These are phyloP conservation scores for Hippocampus barbouri DNA, from an alignment of 2,113 vertebrate species.

Conservation along the genomic window DNA sequence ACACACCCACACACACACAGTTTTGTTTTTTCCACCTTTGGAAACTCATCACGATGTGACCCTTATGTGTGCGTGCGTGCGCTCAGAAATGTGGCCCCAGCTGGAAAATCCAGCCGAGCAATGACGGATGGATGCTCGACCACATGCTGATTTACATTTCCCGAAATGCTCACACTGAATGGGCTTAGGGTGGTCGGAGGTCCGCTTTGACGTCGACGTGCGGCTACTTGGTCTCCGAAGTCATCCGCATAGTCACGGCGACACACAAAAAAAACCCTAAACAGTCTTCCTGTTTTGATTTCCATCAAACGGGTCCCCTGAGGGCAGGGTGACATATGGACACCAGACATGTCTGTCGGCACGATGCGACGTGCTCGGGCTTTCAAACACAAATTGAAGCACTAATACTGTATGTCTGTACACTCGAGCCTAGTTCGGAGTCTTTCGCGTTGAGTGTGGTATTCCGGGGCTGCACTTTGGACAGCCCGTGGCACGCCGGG, in stretches of 20 bases:
- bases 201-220: background rate
- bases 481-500: background rate
- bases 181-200: background rate
- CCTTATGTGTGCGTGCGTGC: background rate
- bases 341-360: conserved; percentile 27
- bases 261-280: background rate
- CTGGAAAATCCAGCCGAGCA: background rate
- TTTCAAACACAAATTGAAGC: background rate
- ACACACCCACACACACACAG: background rate
- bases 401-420: too few species aligned
- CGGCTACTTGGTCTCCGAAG: background rate
- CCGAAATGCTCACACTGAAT: background rate
- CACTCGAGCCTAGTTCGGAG: background rate
- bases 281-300: conserved; percentile 46
- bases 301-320: conserved; percentile 15
- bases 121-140: conserved; percentile 7
- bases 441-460: background rate
- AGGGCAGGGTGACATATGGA: conserved; percentile 41
- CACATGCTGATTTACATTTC: conserved; percentile 20
- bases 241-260: conserved; percentile 4
- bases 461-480: background rate
- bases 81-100: background rate
- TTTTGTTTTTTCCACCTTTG: background rate
- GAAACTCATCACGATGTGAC: background rate
- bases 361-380: background rate